Evolutionary conservation across 1,140 invertebrate species (phyloP), one percentile per base, ranked within the genome.

Genomic region (Melipona quadrifasciata): DNA sequence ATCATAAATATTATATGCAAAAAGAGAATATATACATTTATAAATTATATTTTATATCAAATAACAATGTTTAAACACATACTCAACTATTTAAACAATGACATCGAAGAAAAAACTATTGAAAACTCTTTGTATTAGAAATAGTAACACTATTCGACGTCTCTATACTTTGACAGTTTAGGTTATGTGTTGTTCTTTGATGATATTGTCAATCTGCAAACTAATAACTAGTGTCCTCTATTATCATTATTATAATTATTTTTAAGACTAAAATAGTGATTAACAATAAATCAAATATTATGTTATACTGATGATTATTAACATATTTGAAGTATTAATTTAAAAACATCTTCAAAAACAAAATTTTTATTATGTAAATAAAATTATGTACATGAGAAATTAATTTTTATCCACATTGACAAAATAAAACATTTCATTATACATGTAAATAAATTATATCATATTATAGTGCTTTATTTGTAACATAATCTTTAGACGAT

Each of bases 121-220:
- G 61, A 61, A 39, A 65, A 85, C 58, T 61, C 14, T 73, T 64
- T 17, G 1, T 58, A 11, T 65, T n/a, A 3, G 10, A 84, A 19
- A 61, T 76, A 21, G 65, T 19, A 21, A 27, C 53, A 55, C 19
- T 39, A 78, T 31, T 79, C 71, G 19, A 53, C 57, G 19, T 85
- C 34, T 70, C 17, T 71, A 64, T 61, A 55, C 39, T 85, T 85
- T 88, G 78, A 88, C 82, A 88, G 72, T 68, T 87, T 74, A 87
- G 82, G 82, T 87, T 85, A 88, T 76, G 65, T 71, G 34, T 65
- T 57, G 12, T 39, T 67, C 19, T 17, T 31, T 65, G 65, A 19
- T 86, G 39, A 47, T 82, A 31, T 72, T 71, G 6, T 83, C 12
- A 74, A 11, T 19, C 6, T 16, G 16, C 12, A 61, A 24, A 67